Conservation (phyloP, 2,888 invertebrate species). For the Phalangium opilio region DNA sequence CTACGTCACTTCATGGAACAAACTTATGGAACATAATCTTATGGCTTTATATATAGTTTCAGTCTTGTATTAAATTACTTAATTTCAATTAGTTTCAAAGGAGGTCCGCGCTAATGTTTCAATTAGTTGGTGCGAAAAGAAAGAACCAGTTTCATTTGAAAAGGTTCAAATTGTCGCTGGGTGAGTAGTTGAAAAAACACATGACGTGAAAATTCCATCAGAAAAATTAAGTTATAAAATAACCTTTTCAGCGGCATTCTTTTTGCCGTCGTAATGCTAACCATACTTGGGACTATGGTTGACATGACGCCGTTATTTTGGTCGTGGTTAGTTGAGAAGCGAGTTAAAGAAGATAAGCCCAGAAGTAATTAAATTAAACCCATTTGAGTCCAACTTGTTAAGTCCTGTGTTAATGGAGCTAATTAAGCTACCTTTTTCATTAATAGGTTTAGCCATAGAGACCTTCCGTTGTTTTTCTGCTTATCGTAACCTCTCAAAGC, state of each 20-base stretch:
- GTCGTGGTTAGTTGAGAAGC: neutral
- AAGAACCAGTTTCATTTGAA: conserved; percentile 7
- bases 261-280: too few relatives aligned
- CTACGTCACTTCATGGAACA: too few relatives aligned
- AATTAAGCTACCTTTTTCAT: too few relatives aligned
- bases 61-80: too few relatives aligned
- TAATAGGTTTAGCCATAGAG: too few relatives aligned
- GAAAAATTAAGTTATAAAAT: too few relatives aligned
- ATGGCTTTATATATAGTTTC: too few relatives aligned
- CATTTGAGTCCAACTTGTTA: too few relatives aligned
- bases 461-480: conserved; percentile 8
- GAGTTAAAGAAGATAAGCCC: neutral
- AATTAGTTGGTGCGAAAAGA: conserved; percentile 12
- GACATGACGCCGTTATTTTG: neutral
- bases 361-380: neutral
- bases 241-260: neutral
- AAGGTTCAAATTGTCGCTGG: conserved; percentile 14
- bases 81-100: too few relatives aligned
- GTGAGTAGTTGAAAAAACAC: conserved; percentile 8
- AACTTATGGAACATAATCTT: too few relatives aligned
- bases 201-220: too few relatives aligned
- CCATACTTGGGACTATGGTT: neutral
- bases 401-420: too few relatives aligned
- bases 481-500: conserved; percentile 11
- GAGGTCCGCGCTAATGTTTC: conserved; percentile 6